These are phyloP conservation scores for Rhagoletis pomonella DNA, from an alignment of 1,140 invertebrate genomes.

Conservation along the genomic window DNA sequence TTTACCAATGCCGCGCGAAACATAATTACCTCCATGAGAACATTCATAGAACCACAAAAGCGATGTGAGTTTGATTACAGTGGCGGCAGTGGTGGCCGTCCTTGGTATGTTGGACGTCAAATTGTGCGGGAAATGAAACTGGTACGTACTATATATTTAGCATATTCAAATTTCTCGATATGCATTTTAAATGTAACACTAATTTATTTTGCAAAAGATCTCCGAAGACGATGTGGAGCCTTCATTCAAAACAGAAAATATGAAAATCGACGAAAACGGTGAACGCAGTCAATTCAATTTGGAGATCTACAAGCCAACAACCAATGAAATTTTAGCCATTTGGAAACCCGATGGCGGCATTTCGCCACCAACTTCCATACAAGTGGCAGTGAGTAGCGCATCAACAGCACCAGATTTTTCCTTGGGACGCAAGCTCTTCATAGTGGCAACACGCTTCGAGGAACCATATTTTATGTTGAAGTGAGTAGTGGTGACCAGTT, in stretches of 20 bases:
- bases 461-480: constrained; percentile 72
- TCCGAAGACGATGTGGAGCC: constrained; percentile 71
- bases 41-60: constrained; percentile 62
- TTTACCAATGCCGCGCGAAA: constrained; percentile 79
- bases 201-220: constrained; percentile 55
- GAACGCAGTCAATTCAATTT: constrained; percentile 83
- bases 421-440: constrained; percentile 62
- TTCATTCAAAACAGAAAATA: constrained; percentile 73
- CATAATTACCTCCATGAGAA: constrained; percentile 62
- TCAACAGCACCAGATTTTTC: constrained; percentile 65
- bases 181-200: not conserved
- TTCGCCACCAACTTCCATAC: constrained; percentile 53
- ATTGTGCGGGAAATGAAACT: constrained; percentile 69
- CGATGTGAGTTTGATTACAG: constrained; percentile 58
- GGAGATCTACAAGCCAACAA: constrained; percentile 79
- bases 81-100: constrained; percentile 15
- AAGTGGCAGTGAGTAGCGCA: constrained; percentile 34
- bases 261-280: constrained; percentile 83
- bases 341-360: constrained; percentile 67
- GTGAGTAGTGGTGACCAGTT: constrained; percentile 57
- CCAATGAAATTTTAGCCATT: constrained; percentile 67
- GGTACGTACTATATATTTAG: constrained; percentile 12
- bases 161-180: not conserved
- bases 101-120: constrained; percentile 64
- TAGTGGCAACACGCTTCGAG: constrained; percentile 67